Evolutionary conservation across 1,140 invertebrate genomes (phyloP), one percentile per base, ranked within the genome.

Genomic region (Diachasmimorpha longicaudata): DNA sequence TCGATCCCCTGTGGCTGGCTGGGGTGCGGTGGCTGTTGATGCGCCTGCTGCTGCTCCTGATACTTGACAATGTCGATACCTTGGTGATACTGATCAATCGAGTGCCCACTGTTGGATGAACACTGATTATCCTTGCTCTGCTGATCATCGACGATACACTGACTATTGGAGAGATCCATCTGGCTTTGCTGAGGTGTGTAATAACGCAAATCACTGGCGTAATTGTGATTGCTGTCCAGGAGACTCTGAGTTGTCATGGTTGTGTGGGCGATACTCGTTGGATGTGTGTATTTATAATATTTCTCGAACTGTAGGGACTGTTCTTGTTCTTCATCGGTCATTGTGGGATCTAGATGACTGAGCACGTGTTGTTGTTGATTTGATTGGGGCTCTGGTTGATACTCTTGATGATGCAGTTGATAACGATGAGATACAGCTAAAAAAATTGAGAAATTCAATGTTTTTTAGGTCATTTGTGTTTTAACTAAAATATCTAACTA

Each of bases 141-240:
- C 11, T 85, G 85, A 16, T 89, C 87, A 37, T 87, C 82, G 0
- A 88, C 82, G n/a, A 89, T 85, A 42, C 88, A 89, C 69, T 88
- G 87, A 67, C 85, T 79, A 25, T 81, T 85, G 13, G 84, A 74
- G 6, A 88, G 75, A 13, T 89, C 87, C 13, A 88, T 14, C 42
- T 88, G 87, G 1, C 83, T 82, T 70, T 86, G 85, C 42, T 87
- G 86, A 0, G 85, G 75, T 0, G 83, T 82, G 55, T 89, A 89
- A 42, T 87, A 87, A 46, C 88, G 86, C 72, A 89, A 74, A 77
- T 89, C 88, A 63, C 87, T 88, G 9, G 88, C 88, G 75, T 90
- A 90, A 79, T 90, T 90, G 79, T 90, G 90, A 74, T 90, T 90
- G 52, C 86, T 89, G 79, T 90, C 90, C 36, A 90, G 75, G 1